Evolutionary conservation across 2,888 invertebrate species (phyloP).

Genomic region (Cheilosia soror): DNA sequence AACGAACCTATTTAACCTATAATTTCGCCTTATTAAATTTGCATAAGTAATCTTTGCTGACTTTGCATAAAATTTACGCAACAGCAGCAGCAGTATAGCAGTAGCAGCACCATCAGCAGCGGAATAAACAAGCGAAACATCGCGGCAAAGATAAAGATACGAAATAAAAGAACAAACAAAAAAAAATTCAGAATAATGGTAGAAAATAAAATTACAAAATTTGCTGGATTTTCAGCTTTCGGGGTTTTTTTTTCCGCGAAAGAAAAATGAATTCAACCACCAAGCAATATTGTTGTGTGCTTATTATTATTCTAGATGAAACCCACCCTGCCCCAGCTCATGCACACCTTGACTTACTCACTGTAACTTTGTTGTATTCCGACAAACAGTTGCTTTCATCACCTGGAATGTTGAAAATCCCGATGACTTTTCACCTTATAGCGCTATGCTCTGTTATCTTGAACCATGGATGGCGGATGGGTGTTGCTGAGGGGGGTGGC

Average conservation of each 20-base stretch:
- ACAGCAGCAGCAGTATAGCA: conserved; percentile 27
- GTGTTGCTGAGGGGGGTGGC: conserved; percentile 6
- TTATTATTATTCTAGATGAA: conserved; percentile 70
- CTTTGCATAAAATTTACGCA: conserved; percentile 73
- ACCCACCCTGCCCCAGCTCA: conserved; percentile 3
- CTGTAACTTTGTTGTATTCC: conserved; percentile 31
- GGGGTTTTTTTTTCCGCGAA: conserved; percentile 20
- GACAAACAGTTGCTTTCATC: conserved; percentile 68
- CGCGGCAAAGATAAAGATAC: conserved; percentile 25
- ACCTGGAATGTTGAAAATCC: conserved; percentile 61
- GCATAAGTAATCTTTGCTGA: conserved; percentile 75
- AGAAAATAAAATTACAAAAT: conserved; percentile 71
- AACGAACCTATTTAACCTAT: conserved; percentile 73
- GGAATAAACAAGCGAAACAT: conserved; percentile 62
- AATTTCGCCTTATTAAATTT: conserved; percentile 74
- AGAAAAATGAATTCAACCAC: conserved; percentile 65
- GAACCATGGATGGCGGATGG: conserved; percentile 9
- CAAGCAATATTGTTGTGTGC: conserved; percentile 67
- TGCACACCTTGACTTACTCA: background rate
- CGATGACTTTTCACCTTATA: conserved; percentile 72
- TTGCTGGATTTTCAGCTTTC: conserved; percentile 61
- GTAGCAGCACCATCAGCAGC: conserved; percentile 4
- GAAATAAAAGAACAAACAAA: background rate
- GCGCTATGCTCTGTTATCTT: conserved; percentile 25
- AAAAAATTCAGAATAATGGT: conserved; percentile 57